Evolutionary conservation across 2,888 invertebrate species (phyloP).

Genomic region (Stenodera caucasica): DNA sequence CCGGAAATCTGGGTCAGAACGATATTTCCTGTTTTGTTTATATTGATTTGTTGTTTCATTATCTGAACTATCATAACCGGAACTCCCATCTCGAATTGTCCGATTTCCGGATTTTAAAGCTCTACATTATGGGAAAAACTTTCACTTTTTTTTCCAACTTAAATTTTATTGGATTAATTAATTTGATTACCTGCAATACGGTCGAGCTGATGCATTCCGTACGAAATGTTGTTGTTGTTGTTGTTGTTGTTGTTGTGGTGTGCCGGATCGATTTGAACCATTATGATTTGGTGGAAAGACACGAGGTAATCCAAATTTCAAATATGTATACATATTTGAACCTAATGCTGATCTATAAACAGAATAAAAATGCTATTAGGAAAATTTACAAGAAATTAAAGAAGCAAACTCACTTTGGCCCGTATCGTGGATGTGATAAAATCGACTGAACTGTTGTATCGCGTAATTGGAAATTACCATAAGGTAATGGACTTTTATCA

Average conservation of each 20-base stretch:
- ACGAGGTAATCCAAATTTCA: conserved; percentile 90
- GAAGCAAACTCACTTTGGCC: conserved; percentile 72
- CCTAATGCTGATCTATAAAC: conserved; percentile 75
- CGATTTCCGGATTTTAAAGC: conserved; percentile 61
- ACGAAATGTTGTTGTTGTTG: conserved; percentile 49
- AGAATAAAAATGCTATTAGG: conserved; percentile 15
- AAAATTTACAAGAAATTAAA: background rate
- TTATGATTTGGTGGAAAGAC: conserved; percentile 86
- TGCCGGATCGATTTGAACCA: conserved; percentile 69
- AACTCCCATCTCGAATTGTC: conserved; percentile 81
- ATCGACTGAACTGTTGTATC: conserved; percentile 94
- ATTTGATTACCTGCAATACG: conserved; percentile 41
- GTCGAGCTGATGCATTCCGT: conserved; percentile 56
- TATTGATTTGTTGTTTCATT: conserved; percentile 71
- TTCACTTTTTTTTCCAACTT: background rate
- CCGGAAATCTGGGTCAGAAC: conserved; percentile 86
- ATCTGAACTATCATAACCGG: conserved; percentile 90
- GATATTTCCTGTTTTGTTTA: conserved; percentile 72
- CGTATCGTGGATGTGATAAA: conserved; percentile 84
- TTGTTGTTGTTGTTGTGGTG: conserved; percentile 54
- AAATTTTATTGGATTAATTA: no score
- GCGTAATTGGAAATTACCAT: conserved; percentile 90
- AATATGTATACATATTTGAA: conserved; percentile 90
- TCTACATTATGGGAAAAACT: conserved; percentile 46
- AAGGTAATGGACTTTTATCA: conserved; percentile 89